Percentiles rank a stretch among this genome's conserved stretches.
Evolutionary conservation across 2,888 invertebrate species (phyloP).

Genomic region (Netelia fuscicornis): DNA sequence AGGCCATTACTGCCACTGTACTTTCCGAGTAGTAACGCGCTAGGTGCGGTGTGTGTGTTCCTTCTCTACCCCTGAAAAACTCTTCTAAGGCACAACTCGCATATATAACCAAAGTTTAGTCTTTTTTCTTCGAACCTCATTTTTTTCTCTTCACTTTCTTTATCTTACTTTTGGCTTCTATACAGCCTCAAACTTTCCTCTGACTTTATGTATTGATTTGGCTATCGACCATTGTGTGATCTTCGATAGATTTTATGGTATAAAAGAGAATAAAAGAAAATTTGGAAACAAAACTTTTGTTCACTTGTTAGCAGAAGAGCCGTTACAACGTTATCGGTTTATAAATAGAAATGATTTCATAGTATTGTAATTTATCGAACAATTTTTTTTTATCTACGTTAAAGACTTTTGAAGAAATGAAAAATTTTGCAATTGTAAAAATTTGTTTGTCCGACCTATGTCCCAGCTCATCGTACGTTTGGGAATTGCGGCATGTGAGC

Average conservation of each 20-base stretch:
- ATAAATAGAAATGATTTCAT: neutral
- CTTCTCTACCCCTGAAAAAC: conserved; percentile 72
- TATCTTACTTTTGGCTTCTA: neutral
- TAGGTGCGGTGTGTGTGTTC: conserved; percentile 75
- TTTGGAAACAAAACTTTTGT: too few species aligned
- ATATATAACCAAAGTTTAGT: conserved; percentile 13
- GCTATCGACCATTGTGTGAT: too few species aligned
- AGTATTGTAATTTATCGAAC: neutral
- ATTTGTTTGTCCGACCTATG: neutral
- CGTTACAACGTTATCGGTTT: neutral
- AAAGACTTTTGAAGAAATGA: neutral
- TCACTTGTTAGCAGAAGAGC: neutral
- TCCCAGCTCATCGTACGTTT: neutral
- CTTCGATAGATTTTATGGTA: too few species aligned
- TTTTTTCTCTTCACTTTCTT: conserved; percentile 12
- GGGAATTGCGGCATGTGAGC: neutral
- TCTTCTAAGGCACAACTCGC: conserved; percentile 19
- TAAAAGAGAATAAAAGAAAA: too few species aligned
- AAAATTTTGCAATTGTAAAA: neutral
- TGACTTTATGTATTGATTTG: neutral
- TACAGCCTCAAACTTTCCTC: conserved; percentile 1
- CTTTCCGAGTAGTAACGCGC: conserved; percentile 77
- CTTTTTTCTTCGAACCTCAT: conserved; percentile 21
- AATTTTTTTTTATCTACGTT: neutral
- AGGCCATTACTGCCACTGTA: conserved; percentile 83